Evolutionary conservation across 1,140 invertebrate species (phyloP).

Genomic region (Sycophila sp.): DNA sequence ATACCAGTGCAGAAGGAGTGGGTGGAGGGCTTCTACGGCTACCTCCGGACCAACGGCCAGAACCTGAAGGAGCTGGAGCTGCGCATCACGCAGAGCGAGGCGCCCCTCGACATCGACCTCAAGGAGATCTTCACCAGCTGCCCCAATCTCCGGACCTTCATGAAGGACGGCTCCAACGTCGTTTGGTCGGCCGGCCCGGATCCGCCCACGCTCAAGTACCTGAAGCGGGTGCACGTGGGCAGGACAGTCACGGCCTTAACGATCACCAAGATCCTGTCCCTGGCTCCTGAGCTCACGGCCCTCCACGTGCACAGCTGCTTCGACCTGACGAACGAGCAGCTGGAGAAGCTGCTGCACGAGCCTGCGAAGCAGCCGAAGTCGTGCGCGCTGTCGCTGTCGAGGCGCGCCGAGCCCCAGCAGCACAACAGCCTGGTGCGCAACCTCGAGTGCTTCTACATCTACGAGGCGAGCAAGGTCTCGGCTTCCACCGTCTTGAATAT

Average conservation of each 20-base stretch:
- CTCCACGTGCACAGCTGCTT: conserved; percentile 63
- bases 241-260: conserved; percentile 53
- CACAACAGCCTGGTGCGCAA: conserved; percentile 53
- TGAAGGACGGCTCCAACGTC: conserved; percentile 56
- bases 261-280: conserved; percentile 56
- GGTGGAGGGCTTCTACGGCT: conserved; percentile 60
- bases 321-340: conserved; percentile 59
- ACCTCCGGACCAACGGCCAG: conserved; percentile 57
- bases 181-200: conserved; percentile 54
- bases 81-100: conserved; percentile 52
- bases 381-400: background rate
- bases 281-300: conserved; percentile 55
- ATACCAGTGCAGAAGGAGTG: conserved; percentile 59
- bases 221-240: conserved; percentile 61
- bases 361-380: conserved; percentile 12
- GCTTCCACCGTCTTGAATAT: conserved; percentile 56
- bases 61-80: conserved; percentile 59
- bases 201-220: conserved; percentile 46
- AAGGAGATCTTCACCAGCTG: conserved; percentile 56
- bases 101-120: conserved; percentile 55
- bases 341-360: conserved; percentile 46
- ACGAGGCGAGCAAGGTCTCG: conserved; percentile 60
- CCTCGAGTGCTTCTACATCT: conserved; percentile 65
- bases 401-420: background rate
- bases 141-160: conserved; percentile 56